phyloP scores from a whole-genome alignment of 2,888 invertebrate species.

The Sipunculus nudus region DNA sequence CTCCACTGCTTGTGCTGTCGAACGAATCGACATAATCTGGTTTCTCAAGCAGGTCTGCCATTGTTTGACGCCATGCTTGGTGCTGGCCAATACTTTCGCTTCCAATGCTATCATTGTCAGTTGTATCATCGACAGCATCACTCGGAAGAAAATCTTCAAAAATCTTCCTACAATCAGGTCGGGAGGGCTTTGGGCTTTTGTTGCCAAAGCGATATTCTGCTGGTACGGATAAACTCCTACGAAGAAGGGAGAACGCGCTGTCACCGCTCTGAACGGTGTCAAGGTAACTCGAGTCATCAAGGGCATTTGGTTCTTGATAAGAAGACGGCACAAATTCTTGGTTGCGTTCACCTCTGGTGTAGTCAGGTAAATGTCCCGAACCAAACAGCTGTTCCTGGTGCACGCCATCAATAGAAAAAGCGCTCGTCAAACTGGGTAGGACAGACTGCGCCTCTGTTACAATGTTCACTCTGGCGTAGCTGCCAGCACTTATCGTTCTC shows the following conservation, averaged over 20 bases:
- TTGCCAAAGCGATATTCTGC: too few species aligned
- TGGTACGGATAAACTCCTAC: constrained; percentile 27
- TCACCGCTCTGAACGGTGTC: constrained; percentile 36
- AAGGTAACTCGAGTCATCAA: constrained; percentile 32
- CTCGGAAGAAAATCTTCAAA: constrained; percentile 17
- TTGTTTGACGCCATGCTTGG: constrained; percentile 31
- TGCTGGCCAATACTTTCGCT: neutral
- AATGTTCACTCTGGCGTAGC: constrained; percentile 15
- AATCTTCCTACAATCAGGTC: constrained; percentile 2
- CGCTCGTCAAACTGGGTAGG: constrained; percentile 24
- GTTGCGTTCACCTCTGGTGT: too few species aligned
- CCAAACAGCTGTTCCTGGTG: too few species aligned
- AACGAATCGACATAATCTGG: constrained; percentile 40
- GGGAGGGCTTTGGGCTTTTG: too few species aligned
- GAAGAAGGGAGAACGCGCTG: constrained; percentile 24
- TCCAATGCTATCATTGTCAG: neutral
- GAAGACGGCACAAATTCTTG: too few species aligned
- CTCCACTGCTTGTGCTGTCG: constrained; percentile 35
- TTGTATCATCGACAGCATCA: neutral
- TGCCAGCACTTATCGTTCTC: too few species aligned
- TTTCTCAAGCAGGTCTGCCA: constrained; percentile 41
- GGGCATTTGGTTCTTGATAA: neutral
- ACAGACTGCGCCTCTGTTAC: constrained; percentile 33
- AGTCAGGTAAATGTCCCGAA: too few species aligned
- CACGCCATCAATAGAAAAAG: constrained; percentile 28